These are phyloP conservation scores for Arvicanthis niloticus DNA, from an alignment of 2,113 vertebrate species.

Conservation along the genomic window DNA sequence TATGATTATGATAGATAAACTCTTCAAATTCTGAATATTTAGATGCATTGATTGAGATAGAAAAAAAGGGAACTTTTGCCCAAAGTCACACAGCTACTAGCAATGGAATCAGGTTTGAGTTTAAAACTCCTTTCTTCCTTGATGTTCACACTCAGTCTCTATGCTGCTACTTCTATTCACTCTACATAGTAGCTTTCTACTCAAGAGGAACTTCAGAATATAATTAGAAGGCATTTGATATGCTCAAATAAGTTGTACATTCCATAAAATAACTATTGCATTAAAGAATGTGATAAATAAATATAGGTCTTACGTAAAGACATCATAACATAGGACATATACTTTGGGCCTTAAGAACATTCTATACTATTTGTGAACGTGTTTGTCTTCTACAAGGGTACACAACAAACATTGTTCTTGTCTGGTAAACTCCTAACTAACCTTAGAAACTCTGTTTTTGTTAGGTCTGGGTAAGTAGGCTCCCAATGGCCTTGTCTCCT, in stretches of 20 bases:
- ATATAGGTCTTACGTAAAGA: not conserved
- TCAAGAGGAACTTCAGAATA: constrained; percentile 3
- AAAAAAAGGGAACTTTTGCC: constrained; percentile 27
- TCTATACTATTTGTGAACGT: constrained; percentile 2
- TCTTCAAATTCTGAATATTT: constrained; percentile 9
- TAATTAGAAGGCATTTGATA: constrained; percentile 30
- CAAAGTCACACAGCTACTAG: constrained; percentile 11
- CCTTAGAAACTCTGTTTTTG: constrained; percentile 20
- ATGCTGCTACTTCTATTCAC: not conserved
- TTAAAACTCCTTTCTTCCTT: constrained; percentile 10
- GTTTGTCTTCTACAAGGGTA: not conserved
- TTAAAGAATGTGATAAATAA: constrained; percentile 11
- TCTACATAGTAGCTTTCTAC: not conserved
- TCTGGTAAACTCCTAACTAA: not conserved
- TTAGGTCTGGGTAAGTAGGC: not conserved
- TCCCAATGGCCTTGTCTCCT: not conserved
- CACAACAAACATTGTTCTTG: not conserved
- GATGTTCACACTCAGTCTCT: not conserved
- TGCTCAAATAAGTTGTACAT: constrained; percentile 14
- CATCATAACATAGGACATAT: not conserved
- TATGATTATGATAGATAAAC: not conserved
- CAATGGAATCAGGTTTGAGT: constrained; percentile 2
- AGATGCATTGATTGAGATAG: constrained; percentile 22
- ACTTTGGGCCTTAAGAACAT: not conserved
- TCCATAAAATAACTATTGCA: not conserved